Evolutionary conservation across 1,140 invertebrate species (phyloP), one percentile per base, ranked within the genome.

Genomic region (Elymnias hypermnestra): DNA sequence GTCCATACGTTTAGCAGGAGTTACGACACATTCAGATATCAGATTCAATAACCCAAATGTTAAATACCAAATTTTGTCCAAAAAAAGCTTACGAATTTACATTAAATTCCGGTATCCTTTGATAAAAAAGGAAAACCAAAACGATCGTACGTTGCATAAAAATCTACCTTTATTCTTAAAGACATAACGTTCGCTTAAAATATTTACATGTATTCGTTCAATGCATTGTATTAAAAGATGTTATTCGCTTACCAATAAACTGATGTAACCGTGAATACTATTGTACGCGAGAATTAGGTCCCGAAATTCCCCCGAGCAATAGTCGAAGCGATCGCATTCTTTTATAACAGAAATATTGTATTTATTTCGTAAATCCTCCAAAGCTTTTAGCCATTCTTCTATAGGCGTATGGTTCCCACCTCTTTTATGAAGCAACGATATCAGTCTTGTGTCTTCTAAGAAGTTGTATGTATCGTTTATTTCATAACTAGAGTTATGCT

Each of bases 261-360:
- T 84, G 35, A 84, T 73, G 38, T 84, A 84, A 60, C 72, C 81
- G 36, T 84, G 81, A 21, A 83, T 67, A 48, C 60, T 71, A 38
- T 84, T 84, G 42, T 84, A 84, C 0, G 67, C 76, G 4, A 81
- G 51, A n/a, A 84, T 52, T 22, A 81, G 53, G 40, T 83, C 73
- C 12, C 72, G 41, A 23, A 75, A 72, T 40, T 81, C 70, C 3
- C 81, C 77, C 2, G 67, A 65, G 39, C 81, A 84, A 53, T 84
- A 82, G 36, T 77, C 72, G 2, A 70, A 66, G 5, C 57, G 61
- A 19, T 76, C 67, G 42, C 75, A 82, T 58, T 78, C 72, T 23
- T 75, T 78, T 3, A 69, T 54, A 3, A 74, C 58, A 3, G 77
- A 72, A 25, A 81, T 76, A 43, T 82, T 81, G 40, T 71, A 76